phyloP scores from a whole-genome alignment of 2,888 invertebrate species.

The Rhagonycha fulva region DNA sequence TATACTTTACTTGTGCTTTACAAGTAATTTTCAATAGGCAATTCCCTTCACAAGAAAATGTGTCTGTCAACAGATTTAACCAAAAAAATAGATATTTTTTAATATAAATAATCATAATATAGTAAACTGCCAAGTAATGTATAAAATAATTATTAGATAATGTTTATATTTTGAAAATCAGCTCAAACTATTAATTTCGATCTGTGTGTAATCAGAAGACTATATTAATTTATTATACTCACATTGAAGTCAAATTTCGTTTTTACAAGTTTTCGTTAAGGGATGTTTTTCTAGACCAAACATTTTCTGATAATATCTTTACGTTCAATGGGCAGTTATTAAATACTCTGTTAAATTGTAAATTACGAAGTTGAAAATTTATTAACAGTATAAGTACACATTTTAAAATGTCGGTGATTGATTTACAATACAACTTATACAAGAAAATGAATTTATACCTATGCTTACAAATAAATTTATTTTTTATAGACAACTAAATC shows the following conservation, averaged over 20 bases:
- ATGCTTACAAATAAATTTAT: not conserved
- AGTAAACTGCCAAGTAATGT: no score
- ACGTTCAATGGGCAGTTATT: no score
- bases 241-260: not conserved
- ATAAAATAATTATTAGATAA: no score
- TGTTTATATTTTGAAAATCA: no score
- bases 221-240: not conserved
- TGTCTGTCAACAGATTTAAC: no score
- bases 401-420: not conserved
- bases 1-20: not conserved
- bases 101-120: no score
- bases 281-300: no score
- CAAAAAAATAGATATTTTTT: no score
- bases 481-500: conserved; percentile 9
- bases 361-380: not conserved
- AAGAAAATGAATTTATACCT: not conserved
- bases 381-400: not conserved
- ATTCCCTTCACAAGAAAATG: not conserved
- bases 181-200: no score
- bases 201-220: no score
- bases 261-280: not conserved
- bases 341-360: no score
- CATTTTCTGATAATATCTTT: no score
- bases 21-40: not conserved
- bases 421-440: not conserved